These are phyloP conservation scores for Caenorhabditis japonica DNA, from an alignment of 2,888 invertebrate species.

Conservation along the genomic window DNA sequence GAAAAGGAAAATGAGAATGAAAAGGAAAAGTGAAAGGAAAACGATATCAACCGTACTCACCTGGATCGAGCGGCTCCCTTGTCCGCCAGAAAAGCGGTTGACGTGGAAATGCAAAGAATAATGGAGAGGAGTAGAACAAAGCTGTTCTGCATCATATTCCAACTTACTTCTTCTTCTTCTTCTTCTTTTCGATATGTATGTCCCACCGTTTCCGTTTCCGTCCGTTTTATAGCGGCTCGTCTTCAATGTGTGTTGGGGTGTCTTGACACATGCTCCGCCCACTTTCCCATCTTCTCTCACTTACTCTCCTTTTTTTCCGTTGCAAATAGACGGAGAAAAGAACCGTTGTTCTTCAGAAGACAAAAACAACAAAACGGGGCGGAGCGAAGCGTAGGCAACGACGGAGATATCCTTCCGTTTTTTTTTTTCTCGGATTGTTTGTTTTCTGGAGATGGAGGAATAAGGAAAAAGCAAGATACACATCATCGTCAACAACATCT, in stretches of 20 bases:
- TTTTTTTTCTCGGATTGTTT: slow-evolving; percentile 11
- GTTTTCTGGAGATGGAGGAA: slow-evolving; percentile 5
- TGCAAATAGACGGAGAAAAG: slow-evolving; percentile 1
- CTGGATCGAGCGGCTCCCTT: slow-evolving; percentile 24
- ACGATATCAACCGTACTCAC: slow-evolving; percentile 10
- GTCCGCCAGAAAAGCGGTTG: slow-evolving; percentile 9
- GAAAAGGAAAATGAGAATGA: slow-evolving; percentile 2
- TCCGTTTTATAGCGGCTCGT: slow-evolving; percentile 31
- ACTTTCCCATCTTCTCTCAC: slow-evolving; percentile 17
- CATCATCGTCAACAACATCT: slow-evolving; percentile 20
- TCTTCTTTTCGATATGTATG: slow-evolving; percentile 1
- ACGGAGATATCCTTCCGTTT: background rate
- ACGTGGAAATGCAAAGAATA: slow-evolving; percentile 19
- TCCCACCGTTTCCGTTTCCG: slow-evolving; percentile 20
- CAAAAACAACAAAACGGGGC: slow-evolving; percentile 28
- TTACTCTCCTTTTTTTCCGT: background rate
- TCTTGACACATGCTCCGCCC: slow-evolving; percentile 27
- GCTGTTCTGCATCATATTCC: slow-evolving; percentile 39
- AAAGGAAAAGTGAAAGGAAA: background rate
- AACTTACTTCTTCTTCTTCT: slow-evolving; percentile 10
- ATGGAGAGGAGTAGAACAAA: slow-evolving; percentile 27
- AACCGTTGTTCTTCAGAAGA: slow-evolving; percentile 16
- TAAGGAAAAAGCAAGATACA: slow-evolving; percentile 22
- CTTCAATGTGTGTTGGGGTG: background rate
- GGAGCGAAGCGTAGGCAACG: slow-evolving; percentile 14